Base-by-base conservation (phyloP, 2,113 vertebrate genomes). In the Scatophagus argus region DNA sequence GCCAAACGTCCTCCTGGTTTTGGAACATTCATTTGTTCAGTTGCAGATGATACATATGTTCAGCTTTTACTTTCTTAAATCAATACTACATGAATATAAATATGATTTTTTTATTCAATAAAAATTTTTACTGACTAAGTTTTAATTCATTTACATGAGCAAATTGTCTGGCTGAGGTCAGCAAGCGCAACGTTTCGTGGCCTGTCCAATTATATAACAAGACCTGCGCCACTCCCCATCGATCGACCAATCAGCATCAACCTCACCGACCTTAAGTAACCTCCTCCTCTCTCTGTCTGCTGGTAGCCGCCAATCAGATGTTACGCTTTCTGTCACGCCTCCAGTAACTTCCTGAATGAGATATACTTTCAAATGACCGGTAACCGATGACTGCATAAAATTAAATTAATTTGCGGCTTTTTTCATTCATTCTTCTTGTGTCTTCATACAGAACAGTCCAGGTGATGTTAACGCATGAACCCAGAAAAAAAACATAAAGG, bases 221-320 rank as follows among this genome's bases (percentile, higher is more conserved):
- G 74, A 90, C 59, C 79, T 46, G 44, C 21, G 52, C 62, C 83
- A 38, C 90, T 51, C 91, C 92, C 85, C 82, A 1, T 51, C 3
- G 0, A 8, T 13, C 19, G 12, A 44, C 92, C 91, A 93, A 93
- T 94, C 91, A 79, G 64, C 73, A 23, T 3, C 32, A 0, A 21
- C 55, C 60, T 34, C 13, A 47, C 1, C 83, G 85, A 87, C 84
- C 75, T 80, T n/a, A 0, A 71, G 32, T 86, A 82, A 88, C 81
- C 79, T 67, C 25, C 79, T 67, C 25, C 21, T 13, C 4, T 12
- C 44, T 6, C 23, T 39, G 46, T 23, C 3, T 23, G 10, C 14
- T n/a, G 39, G 6, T 43, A n/a, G 83, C 55, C 43, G 32, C 93
- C 89, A 94, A 90, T 92, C 79, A 82, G 58, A 67, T 34, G 31